phyloP scores from a whole-genome alignment of 2,113 vertebrate species.

The Colius striatus region DNA sequence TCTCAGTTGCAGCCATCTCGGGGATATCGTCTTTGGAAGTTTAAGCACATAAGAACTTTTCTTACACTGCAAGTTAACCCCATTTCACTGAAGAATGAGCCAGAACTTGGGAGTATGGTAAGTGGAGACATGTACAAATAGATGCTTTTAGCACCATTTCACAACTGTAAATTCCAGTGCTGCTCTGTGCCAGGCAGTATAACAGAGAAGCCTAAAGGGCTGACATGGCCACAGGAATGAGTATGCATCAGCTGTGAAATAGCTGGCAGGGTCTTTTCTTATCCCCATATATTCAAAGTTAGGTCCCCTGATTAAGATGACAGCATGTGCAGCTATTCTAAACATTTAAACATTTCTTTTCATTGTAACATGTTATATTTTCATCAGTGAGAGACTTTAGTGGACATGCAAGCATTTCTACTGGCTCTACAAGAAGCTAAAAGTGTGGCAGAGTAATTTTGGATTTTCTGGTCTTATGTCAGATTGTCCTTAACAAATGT shows the following conservation, averaged over 20 bases:
- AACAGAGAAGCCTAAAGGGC: fast-evolving
- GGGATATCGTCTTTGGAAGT: background rate
- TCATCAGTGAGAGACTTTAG: background rate
- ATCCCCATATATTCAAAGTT: background rate
- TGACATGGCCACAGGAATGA: background rate
- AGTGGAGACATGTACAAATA: background rate
- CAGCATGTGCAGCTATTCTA: background rate
- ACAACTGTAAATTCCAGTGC: background rate
- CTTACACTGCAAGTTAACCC: background rate
- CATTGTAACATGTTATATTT: background rate
- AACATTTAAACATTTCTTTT: background rate
- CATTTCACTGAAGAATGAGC: background rate
- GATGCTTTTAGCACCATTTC: background rate
- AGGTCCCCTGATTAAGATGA: background rate
- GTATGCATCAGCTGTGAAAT: background rate
- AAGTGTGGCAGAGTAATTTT: background rate
- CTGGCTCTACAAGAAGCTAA: background rate
- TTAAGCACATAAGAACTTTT: background rate
- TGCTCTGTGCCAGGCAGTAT: background rate
- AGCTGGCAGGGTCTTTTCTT: background rate
- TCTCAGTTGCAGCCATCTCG: background rate
- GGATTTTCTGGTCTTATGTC: background rate
- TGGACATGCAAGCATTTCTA: background rate
- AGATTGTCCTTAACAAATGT: background rate
- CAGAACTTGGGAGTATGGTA: background rate